Evolutionary conservation across 2,113 vertebrate species (phyloP).

Genomic region (Microtus richardsoni): DNA sequence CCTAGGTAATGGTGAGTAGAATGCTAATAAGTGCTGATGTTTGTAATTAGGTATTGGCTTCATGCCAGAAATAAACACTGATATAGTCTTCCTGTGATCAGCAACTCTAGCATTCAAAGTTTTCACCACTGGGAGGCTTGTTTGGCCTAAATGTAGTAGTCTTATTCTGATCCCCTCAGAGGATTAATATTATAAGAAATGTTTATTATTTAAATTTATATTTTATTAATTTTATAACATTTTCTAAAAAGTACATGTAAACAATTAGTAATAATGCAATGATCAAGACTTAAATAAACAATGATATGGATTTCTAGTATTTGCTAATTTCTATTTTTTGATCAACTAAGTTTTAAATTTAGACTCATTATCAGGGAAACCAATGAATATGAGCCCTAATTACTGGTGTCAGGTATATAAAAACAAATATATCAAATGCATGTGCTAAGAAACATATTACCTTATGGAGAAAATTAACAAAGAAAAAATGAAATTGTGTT

Average conservation of each 20-base stretch:
- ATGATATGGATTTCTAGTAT: not conserved
- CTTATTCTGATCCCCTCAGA: not conserved
- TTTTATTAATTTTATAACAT: not conserved
- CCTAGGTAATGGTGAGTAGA: not conserved
- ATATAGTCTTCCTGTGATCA: not conserved
- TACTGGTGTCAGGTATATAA: not conserved
- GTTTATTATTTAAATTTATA: not conserved
- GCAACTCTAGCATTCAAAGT: not conserved
- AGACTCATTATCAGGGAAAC: not conserved
- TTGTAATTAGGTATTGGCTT: not conserved
- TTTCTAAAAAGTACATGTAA: too few species aligned
- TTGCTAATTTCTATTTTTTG: not conserved
- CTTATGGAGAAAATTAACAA: not conserved
- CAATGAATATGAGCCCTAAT: fast-evolving
- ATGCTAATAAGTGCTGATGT: not conserved
- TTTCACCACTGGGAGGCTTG: not conserved
- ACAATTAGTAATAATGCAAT: not conserved
- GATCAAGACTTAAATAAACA: not conserved
- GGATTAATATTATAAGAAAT: not conserved
- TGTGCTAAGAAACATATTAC: not conserved
- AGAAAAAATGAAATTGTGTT: not conserved
- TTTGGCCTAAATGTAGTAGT: not conserved
- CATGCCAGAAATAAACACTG: not conserved
- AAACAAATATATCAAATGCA: not conserved
- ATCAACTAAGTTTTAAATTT: not conserved